Percentiles rank a stretch among this genome's conserved stretches.
Evolutionary conservation across 2,113 vertebrate species (phyloP).

Genomic region (Thalassoma bifasciatum): DNA sequence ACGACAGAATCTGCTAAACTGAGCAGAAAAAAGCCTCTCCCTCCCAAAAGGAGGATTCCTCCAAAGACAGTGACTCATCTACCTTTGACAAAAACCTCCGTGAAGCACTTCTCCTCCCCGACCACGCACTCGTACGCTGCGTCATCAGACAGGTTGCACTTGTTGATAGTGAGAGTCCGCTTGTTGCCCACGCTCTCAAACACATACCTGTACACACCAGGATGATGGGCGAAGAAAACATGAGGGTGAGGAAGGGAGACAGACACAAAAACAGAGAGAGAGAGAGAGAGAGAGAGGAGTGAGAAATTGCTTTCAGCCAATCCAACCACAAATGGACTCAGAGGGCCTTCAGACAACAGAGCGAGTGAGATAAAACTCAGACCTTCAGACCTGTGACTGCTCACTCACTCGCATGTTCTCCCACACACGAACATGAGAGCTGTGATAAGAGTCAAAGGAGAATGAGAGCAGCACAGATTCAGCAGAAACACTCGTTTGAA

Average conservation of each 20-base stretch:
- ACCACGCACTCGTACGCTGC: conserved; percentile 89
- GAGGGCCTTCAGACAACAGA: conserved; percentile 29
- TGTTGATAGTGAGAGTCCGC: conserved; percentile 91
- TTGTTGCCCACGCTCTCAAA: conserved; percentile 91
- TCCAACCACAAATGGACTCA: conserved; percentile 9
- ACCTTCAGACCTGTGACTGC: conserved; percentile 13
- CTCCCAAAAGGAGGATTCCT: conserved; percentile 52
- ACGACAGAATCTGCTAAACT: conserved; percentile 50
- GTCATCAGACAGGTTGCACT: conserved; percentile 90
- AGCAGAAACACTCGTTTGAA: background rate
- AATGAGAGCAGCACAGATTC: conserved; percentile 7
- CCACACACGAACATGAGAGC: conserved; percentile 3
- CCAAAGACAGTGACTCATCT: conserved; percentile 62
- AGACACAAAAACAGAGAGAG: background rate
- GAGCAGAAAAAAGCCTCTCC: conserved; percentile 32
- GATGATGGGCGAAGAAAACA: background rate
- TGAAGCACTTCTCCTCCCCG: conserved; percentile 88
- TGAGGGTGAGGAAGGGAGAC: conserved; percentile 3
- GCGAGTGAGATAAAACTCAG: conserved; percentile 46
- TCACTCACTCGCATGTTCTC: background rate
- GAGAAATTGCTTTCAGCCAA: conserved; percentile 40
- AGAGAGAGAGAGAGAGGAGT: conserved; percentile 9
- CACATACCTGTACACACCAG: conserved; percentile 81
- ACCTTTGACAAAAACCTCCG: conserved; percentile 92
- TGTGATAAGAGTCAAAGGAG: conserved; percentile 7